A percentile compares a stretch with the other conserved stretches of the same genome.
Conservation (phyloP, 35 echinoderm and acorn worm genomes). For the Nesometra sesokonis region DNA sequence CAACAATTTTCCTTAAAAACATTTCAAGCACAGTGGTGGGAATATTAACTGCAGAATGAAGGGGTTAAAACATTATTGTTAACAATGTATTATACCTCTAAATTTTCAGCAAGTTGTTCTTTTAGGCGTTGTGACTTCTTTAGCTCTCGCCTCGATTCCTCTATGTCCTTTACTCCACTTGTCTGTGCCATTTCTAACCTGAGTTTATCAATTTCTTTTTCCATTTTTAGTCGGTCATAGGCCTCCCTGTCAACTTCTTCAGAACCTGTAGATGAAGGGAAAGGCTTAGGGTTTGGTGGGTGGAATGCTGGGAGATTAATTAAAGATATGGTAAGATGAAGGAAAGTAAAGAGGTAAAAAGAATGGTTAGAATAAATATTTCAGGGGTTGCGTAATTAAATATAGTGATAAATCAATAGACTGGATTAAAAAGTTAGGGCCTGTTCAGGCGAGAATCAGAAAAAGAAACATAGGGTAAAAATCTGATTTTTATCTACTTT, state of each 20-base stretch:
- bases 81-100: slow-evolving; percentile 56
- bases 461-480: too few species aligned
- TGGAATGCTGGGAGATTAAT: not conserved
- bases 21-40: too few species aligned
- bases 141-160: slow-evolving; percentile 44
- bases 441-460: too few species aligned
- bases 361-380: not conserved
- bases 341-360: not conserved
- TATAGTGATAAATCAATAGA: too few species aligned
- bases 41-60: too few species aligned
- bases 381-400: too few species aligned
- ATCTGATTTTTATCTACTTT: too few species aligned
- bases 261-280: not conserved
- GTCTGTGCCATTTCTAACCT: slow-evolving; percentile 49
- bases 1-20: too few species aligned
- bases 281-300: not conserved
- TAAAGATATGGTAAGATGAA: not conserved
- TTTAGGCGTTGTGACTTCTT: slow-evolving; percentile 52
- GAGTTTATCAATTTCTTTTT: slow-evolving; percentile 70
- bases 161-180: slow-evolving; percentile 39
- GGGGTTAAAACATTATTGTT: too few species aligned
- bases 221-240: slow-evolving; percentile 33
- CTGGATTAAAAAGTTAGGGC: too few species aligned
- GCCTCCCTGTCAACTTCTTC: not conserved
- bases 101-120: slow-evolving; percentile 59